Conservation (phyloP, 2,888 invertebrate species). For the Callosobruchus maculatus region DNA sequence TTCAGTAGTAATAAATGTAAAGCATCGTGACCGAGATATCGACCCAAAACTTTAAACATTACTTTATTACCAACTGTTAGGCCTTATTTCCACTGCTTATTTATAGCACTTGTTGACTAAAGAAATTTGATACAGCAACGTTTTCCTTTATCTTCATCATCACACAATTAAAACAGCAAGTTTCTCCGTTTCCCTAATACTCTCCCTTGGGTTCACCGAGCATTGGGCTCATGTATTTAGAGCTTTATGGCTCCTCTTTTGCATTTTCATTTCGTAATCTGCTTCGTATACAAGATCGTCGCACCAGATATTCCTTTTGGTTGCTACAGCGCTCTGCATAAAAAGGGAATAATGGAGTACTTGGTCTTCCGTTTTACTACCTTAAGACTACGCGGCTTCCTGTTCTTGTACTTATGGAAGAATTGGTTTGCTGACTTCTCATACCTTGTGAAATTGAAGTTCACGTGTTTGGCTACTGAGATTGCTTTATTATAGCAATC, state of each 20-base stretch:
- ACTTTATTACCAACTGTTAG: too few relatives aligned
- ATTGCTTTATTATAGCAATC: too few relatives aligned
- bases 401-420: background rate
- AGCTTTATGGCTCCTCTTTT: background rate
- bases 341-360: background rate
- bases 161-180: background rate
- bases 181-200: background rate
- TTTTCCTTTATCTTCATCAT: too few relatives aligned
- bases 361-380: background rate
- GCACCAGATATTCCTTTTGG: background rate
- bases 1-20: too few relatives aligned
- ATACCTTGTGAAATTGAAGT: background rate
- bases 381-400: background rate
- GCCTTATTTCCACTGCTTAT: too few relatives aligned
- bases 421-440: background rate
- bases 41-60: too few relatives aligned
- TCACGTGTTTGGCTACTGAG: background rate
- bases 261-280: background rate
- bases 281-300: background rate
- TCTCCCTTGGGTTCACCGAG: background rate
- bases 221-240: background rate
- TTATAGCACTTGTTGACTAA: too few relatives aligned
- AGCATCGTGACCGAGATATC: too few relatives aligned
- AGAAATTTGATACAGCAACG: too few relatives aligned
- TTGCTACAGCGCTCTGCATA: background rate